Conservation (phyloP, 1,140 invertebrate genomes). For the Drosophila parvula region DNA sequence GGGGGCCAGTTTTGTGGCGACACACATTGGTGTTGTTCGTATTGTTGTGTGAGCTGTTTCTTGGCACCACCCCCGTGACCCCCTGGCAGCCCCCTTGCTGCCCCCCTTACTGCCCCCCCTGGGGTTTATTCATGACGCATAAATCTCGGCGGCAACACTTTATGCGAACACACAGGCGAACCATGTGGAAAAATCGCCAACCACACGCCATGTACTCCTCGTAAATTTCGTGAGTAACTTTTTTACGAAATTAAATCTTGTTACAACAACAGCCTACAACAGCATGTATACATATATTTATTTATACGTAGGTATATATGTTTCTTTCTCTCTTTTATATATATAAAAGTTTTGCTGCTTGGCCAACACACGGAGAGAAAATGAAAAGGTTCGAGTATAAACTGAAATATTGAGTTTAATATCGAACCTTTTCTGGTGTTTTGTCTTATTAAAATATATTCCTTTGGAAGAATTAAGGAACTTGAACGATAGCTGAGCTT, state of each 20-base stretch:
- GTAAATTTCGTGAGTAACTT: slow-evolving; percentile 81
- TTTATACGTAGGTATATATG: slow-evolving; percentile 33
- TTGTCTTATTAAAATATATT: neutral
- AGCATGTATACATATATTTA: slow-evolving; percentile 39
- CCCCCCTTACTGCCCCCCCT: slow-evolving; percentile 25
- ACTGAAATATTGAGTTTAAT: too few relatives aligned
- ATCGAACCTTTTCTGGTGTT: neutral
- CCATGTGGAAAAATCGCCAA: slow-evolving; percentile 60
- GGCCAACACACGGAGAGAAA: slow-evolving; percentile 19
- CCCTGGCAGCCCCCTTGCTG: neutral
- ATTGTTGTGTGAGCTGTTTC: slow-evolving; percentile 30
- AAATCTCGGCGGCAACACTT: slow-evolving; percentile 78
- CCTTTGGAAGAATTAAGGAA: neutral
- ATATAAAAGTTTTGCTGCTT: slow-evolving; percentile 41
- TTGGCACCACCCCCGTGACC: slow-evolving; percentile 21
- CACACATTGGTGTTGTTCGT: slow-evolving; percentile 36
- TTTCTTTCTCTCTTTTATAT: slow-evolving; percentile 9
- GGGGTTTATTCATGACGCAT: slow-evolving; percentile 80
- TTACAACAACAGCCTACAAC: slow-evolving; percentile 68
- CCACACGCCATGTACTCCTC: slow-evolving; percentile 80
- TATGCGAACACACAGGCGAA: slow-evolving; percentile 76
- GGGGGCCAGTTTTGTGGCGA: slow-evolving; percentile 42
- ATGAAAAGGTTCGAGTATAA: too few relatives aligned
- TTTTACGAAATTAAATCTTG: slow-evolving; percentile 83
- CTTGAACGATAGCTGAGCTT: neutral